Percentiles rank a stretch among this genome's conserved stretches.
phyloP scores from a whole-genome alignment of 2,797 vertebrate species.

The Enteromius viviparus region DNA sequence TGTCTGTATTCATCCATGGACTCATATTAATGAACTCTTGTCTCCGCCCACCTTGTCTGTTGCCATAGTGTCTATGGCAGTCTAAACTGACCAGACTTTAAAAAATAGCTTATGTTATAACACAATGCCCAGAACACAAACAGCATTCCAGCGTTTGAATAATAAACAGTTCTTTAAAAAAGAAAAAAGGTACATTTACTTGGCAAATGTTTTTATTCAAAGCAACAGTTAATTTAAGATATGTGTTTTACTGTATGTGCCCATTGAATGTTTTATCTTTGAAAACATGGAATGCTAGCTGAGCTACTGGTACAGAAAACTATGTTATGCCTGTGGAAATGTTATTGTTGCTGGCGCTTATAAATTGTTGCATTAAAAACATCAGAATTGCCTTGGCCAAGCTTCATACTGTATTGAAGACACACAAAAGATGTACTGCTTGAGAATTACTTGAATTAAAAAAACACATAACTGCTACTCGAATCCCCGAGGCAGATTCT shows the following conservation, averaged over 20 bases:
- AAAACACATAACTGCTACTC: conserved; percentile 29
- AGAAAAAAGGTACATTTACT: not conserved
- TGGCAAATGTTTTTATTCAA: not conserved
- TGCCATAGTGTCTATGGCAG: no score
- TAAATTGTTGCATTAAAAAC: not conserved
- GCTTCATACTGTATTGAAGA: not conserved
- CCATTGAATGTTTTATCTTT: not conserved
- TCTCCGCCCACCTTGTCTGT: no score
- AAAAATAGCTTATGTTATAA: not conserved
- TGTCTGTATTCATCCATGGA: no score
- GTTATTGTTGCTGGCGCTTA: not conserved
- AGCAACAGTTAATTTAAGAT: not conserved
- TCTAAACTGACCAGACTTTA: not conserved
- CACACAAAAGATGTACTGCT: conserved; percentile 6
- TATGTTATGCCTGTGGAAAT: not conserved
- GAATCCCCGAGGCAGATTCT: conserved; percentile 30
- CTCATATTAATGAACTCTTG: no score
- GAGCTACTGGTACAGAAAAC: not conserved
- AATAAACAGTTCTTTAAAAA: not conserved
- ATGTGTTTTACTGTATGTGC: not conserved
- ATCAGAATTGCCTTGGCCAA: not conserved
- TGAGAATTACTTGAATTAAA: conserved; percentile 33
- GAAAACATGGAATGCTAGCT: not conserved
- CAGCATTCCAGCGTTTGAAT: not conserved
- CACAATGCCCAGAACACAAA: not conserved